Evolutionary conservation across 2,888 invertebrate genomes (phyloP), one percentile per base, ranked within the genome.

Genomic region (Proisotoma minuta): DNA sequence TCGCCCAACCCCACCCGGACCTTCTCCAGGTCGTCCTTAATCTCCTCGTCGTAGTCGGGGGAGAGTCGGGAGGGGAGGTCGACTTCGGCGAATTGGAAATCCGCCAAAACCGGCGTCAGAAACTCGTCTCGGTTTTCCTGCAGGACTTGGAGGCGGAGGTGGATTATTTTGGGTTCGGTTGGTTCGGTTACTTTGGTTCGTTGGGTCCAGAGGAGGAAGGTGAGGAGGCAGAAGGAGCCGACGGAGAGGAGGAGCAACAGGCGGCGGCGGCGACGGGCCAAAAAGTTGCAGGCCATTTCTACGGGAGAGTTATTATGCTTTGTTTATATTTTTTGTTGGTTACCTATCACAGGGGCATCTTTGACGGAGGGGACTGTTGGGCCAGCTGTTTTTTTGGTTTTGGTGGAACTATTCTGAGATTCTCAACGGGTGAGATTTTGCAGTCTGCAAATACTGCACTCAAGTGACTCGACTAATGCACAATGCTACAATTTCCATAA

Each of bases 1-100:
- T 88, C 85, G 0, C 92, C 92, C 49, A 91, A 78, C 2, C 85
- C 85, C 3, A 82, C 81, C 18, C 87, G 80, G 60, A 89, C 84
- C 71, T 83, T 82, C 18, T 80, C 79, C 69, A 88, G 84, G 75
- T 89, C 87, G 59, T 81, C 80, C 23, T 77, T 76, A 63, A 87
- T 83, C 75, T 82, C 79, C 49, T 77, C 76, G 70, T 85, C 85
- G 34, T 73, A 74, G 26, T 75, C 72, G 62, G 67, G 65, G 22
- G 18, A 39, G n/a, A 22, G 18, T 40, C 53, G 49, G 40, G 53
- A 65, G 15, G 29, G 26, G 20, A 18, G 48, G 59, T 73, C 70
- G 4, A 72, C 59, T 62, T 72, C 72, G 15, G 24, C 34, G 49
- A 60, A 73, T 22, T 68, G 39, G 40, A 69, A 64, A 2, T 73